Evolutionary conservation across 37 sponge, comb jelly and placozoan genomes (phyloP), one percentile per base, ranked within the genome.

Genomic region (Theonella swinhoei): DNA sequence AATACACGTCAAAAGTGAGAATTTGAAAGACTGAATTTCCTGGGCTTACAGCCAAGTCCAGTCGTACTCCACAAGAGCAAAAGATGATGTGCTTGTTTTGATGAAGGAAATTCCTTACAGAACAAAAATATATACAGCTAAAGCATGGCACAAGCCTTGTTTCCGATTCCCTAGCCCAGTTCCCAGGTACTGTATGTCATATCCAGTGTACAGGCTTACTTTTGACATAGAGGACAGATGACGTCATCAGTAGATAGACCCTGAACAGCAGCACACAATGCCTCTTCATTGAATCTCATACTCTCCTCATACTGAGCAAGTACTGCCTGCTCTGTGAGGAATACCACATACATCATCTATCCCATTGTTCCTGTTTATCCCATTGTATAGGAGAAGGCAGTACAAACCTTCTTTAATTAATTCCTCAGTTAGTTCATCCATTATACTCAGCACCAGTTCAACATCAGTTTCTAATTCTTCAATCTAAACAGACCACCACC

Each of bases 151-250:
- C n/a, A n/a, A n/a, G n/a, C n/a, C n/a, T n/a, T n/a, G n/a, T n/a
- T n/a, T n/a, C n/a, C n/a, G n/a, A n/a, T n/a, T n/a, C n/a, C n/a
- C n/a, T n/a, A n/a, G n/a, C n/a, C n/a, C n/a, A n/a, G n/a, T n/a
- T n/a, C n/a, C n/a, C n/a, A n/a, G n/a, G n/a, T n/a, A n/a, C n/a
- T n/a, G n/a, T n/a, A n/a, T n/a, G n/a, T n/a, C n/a, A n/a, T n/a
- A n/a, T n/a, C n/a, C n/a, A 77, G 14, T 60, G n/a, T 47, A 26
- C 42, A 1, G 22, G 22, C 89, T 69, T 60, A 94, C 92, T 87
- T 87, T 59, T 88, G 85, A 75, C 94, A 94, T 25, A 94, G 59
- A 0, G 94, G 94, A 38, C 94, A 94, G 24, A 90, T 73, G 30
- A 94, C 77, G 22, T 31, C 30, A 76, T 80, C 85, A 64, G 85